These are phyloP conservation scores for Trissolcus basalis DNA, from an alignment of 1,140 invertebrate species.

Conservation along the genomic window DNA sequence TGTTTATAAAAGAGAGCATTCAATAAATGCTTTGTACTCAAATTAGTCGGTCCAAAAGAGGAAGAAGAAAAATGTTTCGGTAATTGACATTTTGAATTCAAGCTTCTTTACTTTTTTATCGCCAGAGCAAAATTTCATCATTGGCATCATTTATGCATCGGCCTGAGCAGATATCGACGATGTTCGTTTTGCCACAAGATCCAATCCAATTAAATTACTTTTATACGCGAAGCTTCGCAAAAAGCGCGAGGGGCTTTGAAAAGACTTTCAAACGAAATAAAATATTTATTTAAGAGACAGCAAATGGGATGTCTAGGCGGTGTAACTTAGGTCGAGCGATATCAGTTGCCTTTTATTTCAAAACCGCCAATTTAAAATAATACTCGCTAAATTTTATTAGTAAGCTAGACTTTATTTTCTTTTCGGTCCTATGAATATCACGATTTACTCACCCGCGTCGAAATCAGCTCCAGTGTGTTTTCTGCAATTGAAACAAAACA, in stretches of 20 bases:
- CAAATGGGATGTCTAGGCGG: slow-evolving; percentile 20
- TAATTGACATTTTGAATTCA: too few relatives aligned
- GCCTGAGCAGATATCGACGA: not conserved
- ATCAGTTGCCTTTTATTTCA: slow-evolving; percentile 31
- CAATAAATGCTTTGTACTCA: too few relatives aligned
- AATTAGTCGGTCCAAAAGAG: too few relatives aligned
- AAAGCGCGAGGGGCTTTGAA: slow-evolving; percentile 25
- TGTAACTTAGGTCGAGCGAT: slow-evolving; percentile 24
- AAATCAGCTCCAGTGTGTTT: slow-evolving; percentile 34
- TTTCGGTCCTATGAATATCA: too few relatives aligned
- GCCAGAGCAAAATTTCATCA: too few relatives aligned
- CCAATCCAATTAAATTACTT: slow-evolving; percentile 26
- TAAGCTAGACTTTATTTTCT: slow-evolving; percentile 21
- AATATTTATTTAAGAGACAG: slow-evolving; percentile 49
- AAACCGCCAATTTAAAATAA: slow-evolving; percentile 43
- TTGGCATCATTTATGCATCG: too few relatives aligned
- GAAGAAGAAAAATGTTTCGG: too few relatives aligned
- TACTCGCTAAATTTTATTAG: slow-evolving; percentile 8
- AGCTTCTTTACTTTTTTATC: too few relatives aligned
- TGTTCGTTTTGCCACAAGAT: slow-evolving; percentile 7
- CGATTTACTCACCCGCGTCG: slow-evolving; percentile 29
- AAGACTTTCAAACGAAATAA: slow-evolving; percentile 37
- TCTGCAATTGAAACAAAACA: slow-evolving; percentile 22
- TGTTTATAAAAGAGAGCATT: too few relatives aligned
- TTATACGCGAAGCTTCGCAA: not conserved